These are phyloP conservation scores for Liparis tanakae DNA, from an alignment of 2,797 vertebrate genomes.

Conservation along the genomic window DNA sequence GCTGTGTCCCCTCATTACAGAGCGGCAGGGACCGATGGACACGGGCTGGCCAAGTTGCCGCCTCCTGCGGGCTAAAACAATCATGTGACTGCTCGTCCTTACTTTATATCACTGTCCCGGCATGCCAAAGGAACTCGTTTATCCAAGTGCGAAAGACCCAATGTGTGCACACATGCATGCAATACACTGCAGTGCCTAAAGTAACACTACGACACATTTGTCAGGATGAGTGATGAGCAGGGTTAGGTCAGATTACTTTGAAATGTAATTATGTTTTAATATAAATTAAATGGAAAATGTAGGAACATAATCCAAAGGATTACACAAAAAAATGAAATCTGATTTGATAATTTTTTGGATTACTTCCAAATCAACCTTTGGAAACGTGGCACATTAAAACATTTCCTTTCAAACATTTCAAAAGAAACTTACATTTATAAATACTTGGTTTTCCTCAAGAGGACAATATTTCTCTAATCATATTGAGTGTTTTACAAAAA, in stretches of 20 bases:
- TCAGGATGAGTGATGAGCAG: slow-evolving; percentile 16
- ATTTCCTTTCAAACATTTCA: not conserved
- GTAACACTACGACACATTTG: slow-evolving; percentile 51
- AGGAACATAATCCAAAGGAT: not conserved
- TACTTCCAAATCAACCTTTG: not conserved
- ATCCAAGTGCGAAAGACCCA: slow-evolving; percentile 69
- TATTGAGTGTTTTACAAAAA: too few species aligned
- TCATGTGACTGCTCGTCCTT: slow-evolving; percentile 21
- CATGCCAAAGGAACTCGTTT: slow-evolving; percentile 44
- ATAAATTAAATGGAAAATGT: not conserved
- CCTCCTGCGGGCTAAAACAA: slow-evolving; percentile 28
- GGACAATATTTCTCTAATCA: not conserved
- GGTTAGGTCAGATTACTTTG: not conserved
- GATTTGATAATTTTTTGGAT: not conserved
- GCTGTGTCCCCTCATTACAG: slow-evolving; percentile 50
- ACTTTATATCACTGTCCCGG: slow-evolving; percentile 26
- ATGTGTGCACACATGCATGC: slow-evolving; percentile 40
- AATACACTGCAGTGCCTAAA: slow-evolving; percentile 44
- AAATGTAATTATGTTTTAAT: not conserved
- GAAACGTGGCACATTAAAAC: not conserved
- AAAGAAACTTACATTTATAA: not conserved
- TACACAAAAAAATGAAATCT: not conserved
- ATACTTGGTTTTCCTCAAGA: not conserved
- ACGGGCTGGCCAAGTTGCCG: slow-evolving; percentile 9
- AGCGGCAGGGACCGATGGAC: slow-evolving; percentile 25